Base-by-base conservation (phyloP, 2,888 invertebrate genomes). In the Lasius platythorax region DNA sequence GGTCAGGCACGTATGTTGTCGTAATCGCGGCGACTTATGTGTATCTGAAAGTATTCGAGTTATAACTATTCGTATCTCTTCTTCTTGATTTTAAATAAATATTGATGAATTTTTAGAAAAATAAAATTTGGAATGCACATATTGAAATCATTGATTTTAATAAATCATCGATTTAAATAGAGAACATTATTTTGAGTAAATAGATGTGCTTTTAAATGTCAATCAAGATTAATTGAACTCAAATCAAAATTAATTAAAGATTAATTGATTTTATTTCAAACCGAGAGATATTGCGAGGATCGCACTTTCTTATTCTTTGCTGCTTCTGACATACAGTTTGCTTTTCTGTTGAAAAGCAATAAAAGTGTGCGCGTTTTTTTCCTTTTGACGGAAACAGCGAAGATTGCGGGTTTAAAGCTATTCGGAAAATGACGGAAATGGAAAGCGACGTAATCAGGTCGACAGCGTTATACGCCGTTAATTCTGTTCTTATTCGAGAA, bases 1-100 rank as follows among this genome's bases (percentile, higher is more conserved):
- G 89, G 89, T 89, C 91, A 89, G 82, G 15, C 75, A 79, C 78
- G 70, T 82, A 85, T 61, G 72, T 53, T 46, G 56, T 23, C 68
- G 56, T 66, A 37, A 43, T 37, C 63, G 40, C 70, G 43, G 28
- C 53, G 53, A 33, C 12, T 4, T 53, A 66, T 43, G 50, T 61
- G n/a, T 75, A 63, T 58, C 23, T 46, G 40, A 73, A 83, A 46
- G 15, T 46, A 6, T 61, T 72, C 5, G 28, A 81, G 37, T 81
- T 73, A 73, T 33, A 46, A 3, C n/a, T 37, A 2, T 18, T 53
- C 12, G 50, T 63, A n/a, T 30, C 28, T 56, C 50, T 30, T 63
- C 11, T 66, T 30, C 5, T 68, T 46, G 12, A n/a, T 18, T 61
- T 33, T 23, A 30, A 33, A 78, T 56, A 40, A 56, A 40, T 64